Conservation (phyloP, 2,113 vertebrate genomes). For the Cepphus grylle region DNA sequence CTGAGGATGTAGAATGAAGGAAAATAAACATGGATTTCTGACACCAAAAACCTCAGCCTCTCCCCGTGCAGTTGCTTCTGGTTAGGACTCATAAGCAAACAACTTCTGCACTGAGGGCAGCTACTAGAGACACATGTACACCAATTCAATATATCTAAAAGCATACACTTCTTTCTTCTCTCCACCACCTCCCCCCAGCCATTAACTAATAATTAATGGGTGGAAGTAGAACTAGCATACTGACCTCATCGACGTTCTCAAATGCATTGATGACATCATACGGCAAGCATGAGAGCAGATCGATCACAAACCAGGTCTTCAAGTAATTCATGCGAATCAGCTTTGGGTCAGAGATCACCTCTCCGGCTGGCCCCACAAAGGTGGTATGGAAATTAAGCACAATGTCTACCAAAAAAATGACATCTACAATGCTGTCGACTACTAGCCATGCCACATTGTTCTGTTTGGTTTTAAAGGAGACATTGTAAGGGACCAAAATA, state of each 20-base stretch:
- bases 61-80: background rate
- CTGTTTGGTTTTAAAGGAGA: conserved; percentile 98
- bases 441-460: conserved; percentile 98
- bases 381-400: conserved; percentile 98
- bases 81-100: background rate
- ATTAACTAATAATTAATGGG: conserved; percentile 3
- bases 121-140: background rate
- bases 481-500: conserved; percentile 97
- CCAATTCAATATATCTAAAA: background rate
- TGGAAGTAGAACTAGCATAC: conserved; percentile 54
- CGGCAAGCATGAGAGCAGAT: conserved; percentile 93
- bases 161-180: background rate
- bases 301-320: conserved; percentile 98
- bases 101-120: background rate
- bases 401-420: conserved; percentile 96
- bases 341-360: conserved; percentile 96
- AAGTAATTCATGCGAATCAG: conserved; percentile 98
- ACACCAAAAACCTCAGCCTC: background rate
- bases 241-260: conserved; percentile 98
- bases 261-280: conserved; percentile 99
- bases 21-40: background rate
- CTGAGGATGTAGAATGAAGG: background rate
- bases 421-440: conserved; percentile 96
- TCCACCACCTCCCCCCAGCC: background rate
- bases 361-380: conserved; percentile 93